A percentile compares a stretch with the other conserved stretches of the same genome.
These are phyloP conservation scores for Leptopilina myrica DNA, from an alignment of 2,888 invertebrate species.

Conservation along the genomic window DNA sequence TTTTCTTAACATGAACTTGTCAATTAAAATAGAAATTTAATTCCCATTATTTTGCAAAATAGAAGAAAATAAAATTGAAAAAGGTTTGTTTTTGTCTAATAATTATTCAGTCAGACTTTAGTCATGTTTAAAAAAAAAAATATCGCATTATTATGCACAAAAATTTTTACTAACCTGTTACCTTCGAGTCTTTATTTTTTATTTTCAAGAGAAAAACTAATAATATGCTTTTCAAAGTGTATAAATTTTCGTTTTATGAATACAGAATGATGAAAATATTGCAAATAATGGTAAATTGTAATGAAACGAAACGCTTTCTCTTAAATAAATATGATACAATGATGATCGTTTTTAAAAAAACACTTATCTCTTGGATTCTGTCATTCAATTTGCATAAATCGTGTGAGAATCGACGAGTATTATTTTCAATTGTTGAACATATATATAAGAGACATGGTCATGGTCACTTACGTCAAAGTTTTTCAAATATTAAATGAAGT, in stretches of 20 bases:
- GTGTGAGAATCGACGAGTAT: constrained; percentile 34
- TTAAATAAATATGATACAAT: constrained; percentile 30
- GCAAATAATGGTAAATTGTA: constrained; percentile 19
- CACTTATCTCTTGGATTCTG: constrained; percentile 33
- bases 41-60: not conserved
- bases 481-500: constrained; percentile 36
- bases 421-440: constrained; percentile 4
- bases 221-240: not conserved
- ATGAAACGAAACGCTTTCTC: constrained; percentile 11
- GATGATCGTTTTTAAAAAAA: constrained; percentile 9
- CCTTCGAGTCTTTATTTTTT: not conserved
- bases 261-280: not conserved
- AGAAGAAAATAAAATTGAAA: not conserved
- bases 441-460: constrained; percentile 30
- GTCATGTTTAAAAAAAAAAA: constrained; percentile 16
- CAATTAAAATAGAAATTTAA: not conserved
- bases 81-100: not conserved
- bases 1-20: too few species aligned
- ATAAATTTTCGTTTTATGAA: not conserved
- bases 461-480: constrained; percentile 34
- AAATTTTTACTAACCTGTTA: not conserved
- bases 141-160: not conserved
- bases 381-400: constrained; percentile 36
- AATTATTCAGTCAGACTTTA: constrained; percentile 24
- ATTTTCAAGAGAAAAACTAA: constrained; percentile 7